Evolutionary conservation across 2,888 invertebrate species (phyloP), one percentile per base, ranked within the genome.

Genomic region (Anagyrus pseudococci): DNA sequence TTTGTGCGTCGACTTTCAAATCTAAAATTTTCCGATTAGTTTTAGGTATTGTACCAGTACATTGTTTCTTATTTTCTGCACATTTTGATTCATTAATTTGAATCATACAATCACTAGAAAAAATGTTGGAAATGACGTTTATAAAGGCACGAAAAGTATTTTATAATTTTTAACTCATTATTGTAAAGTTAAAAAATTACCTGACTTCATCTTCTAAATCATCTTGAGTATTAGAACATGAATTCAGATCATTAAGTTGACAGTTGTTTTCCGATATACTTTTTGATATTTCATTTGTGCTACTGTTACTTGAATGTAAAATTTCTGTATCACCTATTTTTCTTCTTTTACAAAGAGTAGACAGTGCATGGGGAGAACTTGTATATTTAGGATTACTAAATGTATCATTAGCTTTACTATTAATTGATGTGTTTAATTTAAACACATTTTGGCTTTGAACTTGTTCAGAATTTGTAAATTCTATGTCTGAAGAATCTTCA

Each of bases 311-410:
- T 17, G 17, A 43, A 43, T 17, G 4, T 43, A 4, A 17, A 19
- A 50, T 20, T 15, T n/a, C 26, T 17, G 29, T 49, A 26, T 49
- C 8, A 25, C 10, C 25, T n/a, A 43, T n/a, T 50, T 62, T 60
- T 10, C 40, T 53, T 44, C 59, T 66, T 23, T 57, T 49, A 26
- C 15, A 29, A 37, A 22, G 4, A 20, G 29, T 20, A 20, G 33
- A 23, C 46, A 25, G 20, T 26, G 44, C 22, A 41, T 47, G 57
- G n/a, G 75, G 75, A 8, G 75, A 75, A 64, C 75, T 75, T 43
- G 74, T 72, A 22, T 66, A 72, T 41, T 69, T 66, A 25, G 75
- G n/a, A n/a, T n/a, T n/a, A n/a, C n/a, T n/a, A n/a, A n/a, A n/a
- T n/a, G n/a, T n/a, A n/a, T n/a, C n/a, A n/a, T n/a, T n/a, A n/a